These are phyloP conservation scores for Anthoscopus minutus DNA, from an alignment of 2,113 vertebrate species.

Conservation along the genomic window DNA sequence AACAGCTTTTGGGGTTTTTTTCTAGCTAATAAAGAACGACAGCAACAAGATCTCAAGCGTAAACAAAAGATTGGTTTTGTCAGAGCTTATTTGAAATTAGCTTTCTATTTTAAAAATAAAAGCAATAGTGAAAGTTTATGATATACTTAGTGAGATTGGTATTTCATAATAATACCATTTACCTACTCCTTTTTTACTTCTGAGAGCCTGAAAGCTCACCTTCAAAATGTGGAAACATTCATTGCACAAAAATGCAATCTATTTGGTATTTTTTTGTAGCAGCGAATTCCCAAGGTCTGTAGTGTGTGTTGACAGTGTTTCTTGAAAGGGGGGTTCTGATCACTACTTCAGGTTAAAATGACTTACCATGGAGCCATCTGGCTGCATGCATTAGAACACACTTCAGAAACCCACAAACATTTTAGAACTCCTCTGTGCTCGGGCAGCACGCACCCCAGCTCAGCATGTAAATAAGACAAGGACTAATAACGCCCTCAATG, in stretches of 20 bases:
- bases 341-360: conserved; percentile 20
- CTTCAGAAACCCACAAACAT: conserved; percentile 21
- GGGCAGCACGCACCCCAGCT: background rate
- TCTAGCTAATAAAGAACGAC: background rate
- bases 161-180: background rate
- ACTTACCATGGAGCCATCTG: conserved; percentile 47
- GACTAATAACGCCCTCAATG: conserved; percentile 46
- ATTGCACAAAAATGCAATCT: background rate
- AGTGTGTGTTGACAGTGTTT: background rate
- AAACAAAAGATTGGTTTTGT: background rate
- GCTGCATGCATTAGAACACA: background rate
- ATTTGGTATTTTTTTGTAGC: background rate
- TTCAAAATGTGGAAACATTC: background rate
- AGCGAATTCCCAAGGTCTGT: background rate
- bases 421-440: background rate
- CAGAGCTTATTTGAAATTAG: background rate
- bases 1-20: background rate
- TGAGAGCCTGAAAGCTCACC: background rate
- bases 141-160: background rate
- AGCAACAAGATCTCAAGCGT: conserved; percentile 31
- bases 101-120: background rate
- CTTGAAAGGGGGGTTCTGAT: background rate
- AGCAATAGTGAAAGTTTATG: background rate
- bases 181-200: background rate
- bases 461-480: conserved; percentile 61